Evolutionary conservation across 2,888 invertebrate species (phyloP).

Genomic region (Aethes cnicana): DNA sequence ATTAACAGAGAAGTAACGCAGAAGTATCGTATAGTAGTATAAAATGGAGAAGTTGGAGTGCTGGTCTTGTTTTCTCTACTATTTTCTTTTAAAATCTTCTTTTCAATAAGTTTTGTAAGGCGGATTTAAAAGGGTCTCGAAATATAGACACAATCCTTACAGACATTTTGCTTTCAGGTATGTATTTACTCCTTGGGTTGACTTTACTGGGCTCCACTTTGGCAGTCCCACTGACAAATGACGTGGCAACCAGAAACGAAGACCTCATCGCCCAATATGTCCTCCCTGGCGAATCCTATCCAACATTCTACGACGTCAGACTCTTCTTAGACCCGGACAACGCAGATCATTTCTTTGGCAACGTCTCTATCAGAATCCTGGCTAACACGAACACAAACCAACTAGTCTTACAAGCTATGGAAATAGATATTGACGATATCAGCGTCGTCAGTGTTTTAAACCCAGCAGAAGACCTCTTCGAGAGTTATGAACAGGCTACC

Average conservation of each 20-base stretch:
- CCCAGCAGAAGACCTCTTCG: conserved; percentile 40
- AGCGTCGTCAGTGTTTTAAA: conserved; percentile 42
- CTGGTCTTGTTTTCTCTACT: too few species aligned
- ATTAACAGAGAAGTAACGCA: too few species aligned
- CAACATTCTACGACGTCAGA: conserved; percentile 76
- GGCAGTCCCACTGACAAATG: conserved; percentile 43
- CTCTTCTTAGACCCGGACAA: conserved; percentile 72
- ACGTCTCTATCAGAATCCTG: conserved; percentile 64
- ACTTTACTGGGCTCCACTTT: conserved; percentile 52
- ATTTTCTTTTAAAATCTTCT: too few species aligned
- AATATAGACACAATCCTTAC: too few species aligned
- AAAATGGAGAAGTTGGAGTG: too few species aligned
- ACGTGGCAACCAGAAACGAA: conserved; percentile 34
- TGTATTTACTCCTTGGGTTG: conserved; percentile 61
- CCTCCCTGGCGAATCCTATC: conserved; percentile 78
- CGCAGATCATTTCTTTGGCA: conserved; percentile 65
- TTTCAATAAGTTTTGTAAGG: too few species aligned
- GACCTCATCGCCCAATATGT: conserved; percentile 60
- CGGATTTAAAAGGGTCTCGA: too few species aligned
- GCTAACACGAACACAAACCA: conserved; percentile 47
- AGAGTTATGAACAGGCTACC: conserved; percentile 40
- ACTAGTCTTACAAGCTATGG: conserved; percentile 75
- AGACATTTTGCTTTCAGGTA: conserved; percentile 61
- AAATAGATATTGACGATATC: conserved; percentile 54
- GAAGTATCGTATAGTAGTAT: too few species aligned